Percentiles rank a stretch among this genome's conserved stretches.
Evolutionary conservation across 1,140 invertebrate species (phyloP).

Genomic region (Parasteatoda tepidariorum): DNA sequence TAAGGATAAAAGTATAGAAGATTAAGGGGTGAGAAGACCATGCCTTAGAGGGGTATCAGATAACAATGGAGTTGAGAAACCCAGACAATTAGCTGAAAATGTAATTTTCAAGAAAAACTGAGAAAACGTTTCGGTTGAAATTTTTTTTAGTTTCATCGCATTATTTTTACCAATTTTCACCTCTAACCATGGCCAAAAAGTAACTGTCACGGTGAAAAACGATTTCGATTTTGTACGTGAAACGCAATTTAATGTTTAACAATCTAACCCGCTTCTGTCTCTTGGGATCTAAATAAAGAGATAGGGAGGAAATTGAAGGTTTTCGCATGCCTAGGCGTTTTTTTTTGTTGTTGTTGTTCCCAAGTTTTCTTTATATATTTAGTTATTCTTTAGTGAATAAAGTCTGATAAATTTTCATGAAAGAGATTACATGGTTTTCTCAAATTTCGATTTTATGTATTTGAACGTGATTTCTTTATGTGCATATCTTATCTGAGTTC

Average conservation of each 20-base stretch:
- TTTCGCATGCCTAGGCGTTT: background rate
- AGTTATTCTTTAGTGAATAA: too few relatives aligned
- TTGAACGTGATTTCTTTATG: too few relatives aligned
- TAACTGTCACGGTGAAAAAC: slow-evolving; percentile 47
- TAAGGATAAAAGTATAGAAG: slow-evolving; percentile 1
- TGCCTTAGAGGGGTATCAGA: slow-evolving; percentile 12
- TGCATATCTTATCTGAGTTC: too few relatives aligned
- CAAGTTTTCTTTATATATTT: too few relatives aligned
- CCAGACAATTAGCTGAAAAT: slow-evolving; percentile 35
- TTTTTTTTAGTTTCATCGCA: background rate
- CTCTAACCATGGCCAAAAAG: background rate
- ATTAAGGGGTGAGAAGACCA: background rate
- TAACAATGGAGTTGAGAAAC: slow-evolving; percentile 35
- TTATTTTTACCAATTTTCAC: background rate
- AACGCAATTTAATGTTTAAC: slow-evolving; percentile 38
- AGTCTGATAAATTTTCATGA: too few relatives aligned
- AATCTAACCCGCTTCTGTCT: slow-evolving; percentile 3
- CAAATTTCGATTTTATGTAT: too few relatives aligned
- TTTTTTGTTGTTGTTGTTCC: too few relatives aligned
- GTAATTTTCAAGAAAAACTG: slow-evolving; percentile 15
- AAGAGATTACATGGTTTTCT: background rate
- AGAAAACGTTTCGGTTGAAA: background rate
- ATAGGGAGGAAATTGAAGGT: slow-evolving; percentile 31
- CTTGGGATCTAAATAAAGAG: slow-evolving; percentile 33
- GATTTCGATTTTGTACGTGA: slow-evolving; percentile 50